Evolutionary conservation across 2,888 invertebrate species (phyloP).

Genomic region (Standfussiana lucernea): DNA sequence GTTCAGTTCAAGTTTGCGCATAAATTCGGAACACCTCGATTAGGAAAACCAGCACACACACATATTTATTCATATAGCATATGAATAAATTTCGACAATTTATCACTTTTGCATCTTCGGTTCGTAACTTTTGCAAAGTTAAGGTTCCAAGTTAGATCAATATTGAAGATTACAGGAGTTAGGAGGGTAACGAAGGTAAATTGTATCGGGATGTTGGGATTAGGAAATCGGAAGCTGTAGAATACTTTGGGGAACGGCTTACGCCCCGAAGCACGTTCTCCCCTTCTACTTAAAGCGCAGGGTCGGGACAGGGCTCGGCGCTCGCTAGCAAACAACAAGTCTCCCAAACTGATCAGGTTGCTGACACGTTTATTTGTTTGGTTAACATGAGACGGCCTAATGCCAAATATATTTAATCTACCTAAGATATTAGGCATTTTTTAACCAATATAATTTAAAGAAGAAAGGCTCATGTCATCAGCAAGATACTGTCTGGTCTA

Average conservation of each 20-base stretch:
- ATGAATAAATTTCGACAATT: conserved; percentile 35
- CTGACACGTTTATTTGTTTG: neutral
- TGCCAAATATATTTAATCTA: neutral
- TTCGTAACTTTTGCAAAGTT: conserved; percentile 29
- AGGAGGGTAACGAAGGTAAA: conserved; percentile 36
- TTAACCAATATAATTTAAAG: neutral
- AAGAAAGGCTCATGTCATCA: neutral
- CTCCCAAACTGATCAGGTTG: no score
- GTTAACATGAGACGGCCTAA: neutral
- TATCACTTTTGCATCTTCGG: conserved; percentile 28
- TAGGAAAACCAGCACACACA: conserved; percentile 28
- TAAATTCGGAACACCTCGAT: conserved; percentile 37
- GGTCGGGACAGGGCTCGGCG: no score
- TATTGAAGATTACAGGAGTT: conserved; percentile 43
- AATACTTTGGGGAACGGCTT: neutral
- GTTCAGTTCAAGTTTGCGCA: conserved; percentile 29
- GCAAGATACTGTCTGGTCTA: neutral
- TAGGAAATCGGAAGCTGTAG: neutral
- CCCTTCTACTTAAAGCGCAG: neutral
- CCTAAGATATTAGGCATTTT: neutral
- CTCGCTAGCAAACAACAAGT: neutral
- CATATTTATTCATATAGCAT: neutral
- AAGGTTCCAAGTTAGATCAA: conserved; percentile 22
- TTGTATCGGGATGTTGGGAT: conserved; percentile 18
- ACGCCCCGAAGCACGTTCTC: neutral